Evolutionary conservation across 2,113 vertebrate genomes (phyloP), one percentile per base, ranked within the genome.

Genomic region (Psettodes erumei): DNA sequence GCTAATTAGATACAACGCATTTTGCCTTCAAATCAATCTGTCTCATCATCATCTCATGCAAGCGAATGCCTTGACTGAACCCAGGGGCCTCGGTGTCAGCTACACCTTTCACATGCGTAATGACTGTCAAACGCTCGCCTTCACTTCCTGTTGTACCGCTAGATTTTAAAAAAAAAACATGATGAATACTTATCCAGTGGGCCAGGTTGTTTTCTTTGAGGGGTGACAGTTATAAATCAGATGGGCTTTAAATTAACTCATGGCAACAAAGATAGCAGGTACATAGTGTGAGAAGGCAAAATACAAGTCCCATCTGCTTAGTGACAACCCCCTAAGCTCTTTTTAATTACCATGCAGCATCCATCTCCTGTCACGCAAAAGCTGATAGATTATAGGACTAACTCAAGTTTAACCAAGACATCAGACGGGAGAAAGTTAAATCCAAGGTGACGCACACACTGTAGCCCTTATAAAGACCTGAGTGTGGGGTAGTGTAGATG

Each of bases 401-500:
- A 66, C 8, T 75, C 42, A 43, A 40, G 19, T 61, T 18, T 30
- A 28, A 70, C 47, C 59, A 10, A 69, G 77, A 47, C 23, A 45
- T 42, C 27, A 55, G 45, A 53, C 33, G 25, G 66, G 16, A 27
- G 64, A 50, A 83, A 75, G 69, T 48, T 35, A 67, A 21, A 60
- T 80, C 35, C 42, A 71, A 64, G 28, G 18, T 77, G 43, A 28
- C 51, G 54, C 55, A 25, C 8, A 53, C 54, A 45, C 40, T 71
- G 66, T 67, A 89, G 87, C 86, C 86, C 91, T 91, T 87, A 19
- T 12, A 53, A 37, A 80, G 58, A 77, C 32, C 65, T 32, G 40
- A 60, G 58, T 60, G 21, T 23, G 7, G 37, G 62, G 53, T 30
- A 70, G 74, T 40, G 60, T 30, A 51, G 48, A 48, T 35, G 45